Evolutionary conservation across 1,140 invertebrate species (phyloP), one percentile per base, ranked within the genome.

Genomic region (Plutomurus gul): DNA sequence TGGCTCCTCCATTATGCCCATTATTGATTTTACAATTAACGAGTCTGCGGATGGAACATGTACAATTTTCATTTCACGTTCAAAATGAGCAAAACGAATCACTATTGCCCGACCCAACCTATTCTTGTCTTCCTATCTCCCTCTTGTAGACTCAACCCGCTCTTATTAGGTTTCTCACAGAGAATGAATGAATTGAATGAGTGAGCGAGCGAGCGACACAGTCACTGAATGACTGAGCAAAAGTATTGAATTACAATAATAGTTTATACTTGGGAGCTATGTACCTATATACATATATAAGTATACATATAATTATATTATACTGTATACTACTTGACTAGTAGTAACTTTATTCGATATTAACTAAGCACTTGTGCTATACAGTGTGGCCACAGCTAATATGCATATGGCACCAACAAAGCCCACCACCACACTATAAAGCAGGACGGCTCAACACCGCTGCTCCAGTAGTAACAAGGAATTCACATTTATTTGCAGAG

Each of bases 1-100:
- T 65, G 27, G 40, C 70, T 56, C 43, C 27, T 71, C 76, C 40
- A 76, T 76, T 76, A 33, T 76, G 49, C 56, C 37, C 37, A 77
- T 13, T 78, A 79, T 79, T 70, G 78, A 79, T 79, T 79, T 79
- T 79, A 73, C 79, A 75, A 56, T 77, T 84, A 84, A 84, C 81
- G 78, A 77, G 82, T 77, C 70, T 65, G 46, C 22, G 30, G 74
- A 75, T 47, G 72, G 74, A 75, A 56, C 47, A 51, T 75, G 72
- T 74, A 74, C 72, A 74, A 74, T 56, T 37, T 75, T 75, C 47
- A 51, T 75, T 51, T 75, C 46, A 46, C 27, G 72, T 74, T 43
- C 25, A 74, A 74, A 65, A 74, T 74, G 43, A 74, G 72, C 30
- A 22, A n/a, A 65, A 4, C 40, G 36, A 72, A 46, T 72, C 56